Percentiles rank a stretch among this genome's conserved stretches.
Conservation (phyloP, 2,797 vertebrate species). For the Atherinosoma microstoma region DNA sequence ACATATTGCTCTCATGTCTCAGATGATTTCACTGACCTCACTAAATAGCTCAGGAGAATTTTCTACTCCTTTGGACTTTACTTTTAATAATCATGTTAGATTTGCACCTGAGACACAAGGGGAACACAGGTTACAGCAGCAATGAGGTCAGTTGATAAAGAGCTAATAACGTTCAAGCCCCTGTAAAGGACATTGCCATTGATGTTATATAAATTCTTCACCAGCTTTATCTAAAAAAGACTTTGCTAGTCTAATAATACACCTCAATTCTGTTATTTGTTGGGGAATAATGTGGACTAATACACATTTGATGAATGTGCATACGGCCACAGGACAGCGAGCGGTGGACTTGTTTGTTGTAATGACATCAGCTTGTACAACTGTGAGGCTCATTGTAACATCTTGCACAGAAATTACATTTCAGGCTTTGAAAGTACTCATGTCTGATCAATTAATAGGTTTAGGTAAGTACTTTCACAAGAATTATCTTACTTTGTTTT, state of each 20-base stretch:
- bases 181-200: background rate
- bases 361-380: background rate
- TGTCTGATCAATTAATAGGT: background rate
- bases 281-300: background rate
- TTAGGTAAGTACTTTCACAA: background rate
- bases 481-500: background rate
- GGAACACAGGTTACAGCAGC: background rate
- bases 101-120: background rate
- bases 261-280: no score
- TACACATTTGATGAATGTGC: background rate
- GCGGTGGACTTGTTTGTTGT: background rate
- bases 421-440: background rate
- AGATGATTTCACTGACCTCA: background rate
- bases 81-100: constrained; percentile 8
- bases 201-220: background rate
- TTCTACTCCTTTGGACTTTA: background rate
- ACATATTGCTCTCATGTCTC: background rate
- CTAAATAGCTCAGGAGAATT: background rate
- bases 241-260: background rate
- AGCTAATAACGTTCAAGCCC: background rate
- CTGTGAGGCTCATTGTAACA: background rate
- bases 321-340: background rate
- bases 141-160: background rate
- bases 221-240: background rate
- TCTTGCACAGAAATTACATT: background rate